Conservation (phyloP, 1,140 invertebrate genomes). For the Polypedilum vanderplanki region DNA sequence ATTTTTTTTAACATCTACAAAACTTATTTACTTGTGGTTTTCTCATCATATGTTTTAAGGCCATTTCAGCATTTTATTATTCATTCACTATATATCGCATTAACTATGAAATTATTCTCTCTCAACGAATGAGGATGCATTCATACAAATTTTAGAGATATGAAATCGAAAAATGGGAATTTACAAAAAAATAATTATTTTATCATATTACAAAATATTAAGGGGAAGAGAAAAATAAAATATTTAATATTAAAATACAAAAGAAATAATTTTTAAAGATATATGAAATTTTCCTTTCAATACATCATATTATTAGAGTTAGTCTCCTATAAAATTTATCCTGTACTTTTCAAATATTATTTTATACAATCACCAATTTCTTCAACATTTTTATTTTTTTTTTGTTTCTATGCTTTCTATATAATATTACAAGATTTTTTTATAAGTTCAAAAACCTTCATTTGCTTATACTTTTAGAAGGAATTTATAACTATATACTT, state of each 20-base stretch:
- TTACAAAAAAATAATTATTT: neutral
- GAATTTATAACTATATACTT: neutral
- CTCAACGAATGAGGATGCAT: neutral
- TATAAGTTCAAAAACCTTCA: neutral
- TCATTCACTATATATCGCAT: neutral
- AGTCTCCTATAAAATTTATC: neutral
- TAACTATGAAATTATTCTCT: neutral
- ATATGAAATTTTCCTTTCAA: neutral
- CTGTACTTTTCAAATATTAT: neutral
- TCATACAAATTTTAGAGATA: neutral
- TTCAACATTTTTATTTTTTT: neutral
- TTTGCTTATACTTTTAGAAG: neutral
- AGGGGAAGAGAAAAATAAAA: neutral
- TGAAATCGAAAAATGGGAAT: neutral
- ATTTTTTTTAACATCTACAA: no score
- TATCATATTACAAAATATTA: neutral
- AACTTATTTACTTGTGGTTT: no score
- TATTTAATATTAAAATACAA: no score
- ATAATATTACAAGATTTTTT: neutral
- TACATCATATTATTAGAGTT: neutral
- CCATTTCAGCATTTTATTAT: constrained; percentile 5
- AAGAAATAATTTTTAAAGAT: neutral
- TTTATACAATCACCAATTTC: neutral
- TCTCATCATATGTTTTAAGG: constrained; percentile 13
- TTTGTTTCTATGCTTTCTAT: neutral